Conservation (phyloP, 2,797 vertebrate species). For the Enteromius thamalakanensis region DNA sequence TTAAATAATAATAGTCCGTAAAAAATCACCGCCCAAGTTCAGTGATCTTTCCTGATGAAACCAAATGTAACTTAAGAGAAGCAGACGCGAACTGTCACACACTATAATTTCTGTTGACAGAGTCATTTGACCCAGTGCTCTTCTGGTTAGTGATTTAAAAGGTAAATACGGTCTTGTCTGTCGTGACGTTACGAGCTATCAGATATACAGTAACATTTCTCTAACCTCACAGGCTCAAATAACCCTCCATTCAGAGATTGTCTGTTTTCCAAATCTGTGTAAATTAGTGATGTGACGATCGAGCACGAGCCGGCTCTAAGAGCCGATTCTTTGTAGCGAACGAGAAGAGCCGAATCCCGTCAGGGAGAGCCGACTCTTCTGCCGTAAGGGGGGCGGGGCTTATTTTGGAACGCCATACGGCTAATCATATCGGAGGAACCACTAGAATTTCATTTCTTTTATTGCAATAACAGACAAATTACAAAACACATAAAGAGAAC, state of each 20-base stretch:
- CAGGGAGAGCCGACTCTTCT: too few species aligned
- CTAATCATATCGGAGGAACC: too few species aligned
- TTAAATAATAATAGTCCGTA: neutral
- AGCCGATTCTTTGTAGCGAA: too few species aligned
- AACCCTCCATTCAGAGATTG: neutral
- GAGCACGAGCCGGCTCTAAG: too few species aligned
- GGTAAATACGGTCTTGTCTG: neutral
- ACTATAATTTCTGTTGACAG: neutral
- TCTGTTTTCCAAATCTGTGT: neutral
- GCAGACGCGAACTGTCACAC: neutral
- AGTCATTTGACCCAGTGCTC: neutral
- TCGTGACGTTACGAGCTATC: neutral
- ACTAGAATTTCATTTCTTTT: too few species aligned
- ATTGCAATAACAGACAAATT: too few species aligned
- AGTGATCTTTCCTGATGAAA: constrained; percentile 1
- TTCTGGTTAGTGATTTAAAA: constrained; percentile 24
- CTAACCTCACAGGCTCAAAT: neutral
- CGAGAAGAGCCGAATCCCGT: too few species aligned
- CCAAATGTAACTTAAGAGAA: neutral
- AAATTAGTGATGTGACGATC: too few species aligned
- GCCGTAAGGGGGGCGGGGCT: too few species aligned
- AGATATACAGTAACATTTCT: neutral
- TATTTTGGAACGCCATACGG: too few species aligned
- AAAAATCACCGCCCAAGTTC: neutral
- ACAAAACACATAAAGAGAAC: too few species aligned